Percentiles rank a stretch among this genome's conserved stretches.
Conservation (phyloP, 2,888 invertebrate genomes). For the Spatulosminthurus flaviceps region DNA sequence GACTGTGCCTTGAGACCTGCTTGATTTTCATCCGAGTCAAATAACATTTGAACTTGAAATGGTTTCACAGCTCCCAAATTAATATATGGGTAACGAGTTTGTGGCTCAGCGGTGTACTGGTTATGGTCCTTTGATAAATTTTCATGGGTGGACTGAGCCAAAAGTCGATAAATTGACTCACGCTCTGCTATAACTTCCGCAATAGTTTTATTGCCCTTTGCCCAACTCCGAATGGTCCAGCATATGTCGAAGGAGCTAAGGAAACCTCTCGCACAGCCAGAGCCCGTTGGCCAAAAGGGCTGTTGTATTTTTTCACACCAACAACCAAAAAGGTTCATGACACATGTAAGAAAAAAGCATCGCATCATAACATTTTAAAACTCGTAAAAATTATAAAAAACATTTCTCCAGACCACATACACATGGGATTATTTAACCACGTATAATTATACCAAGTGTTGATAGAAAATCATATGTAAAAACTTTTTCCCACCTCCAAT, state of each 20-base stretch:
- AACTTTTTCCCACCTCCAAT: conserved; percentile 67
- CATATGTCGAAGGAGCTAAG: conserved; percentile 70
- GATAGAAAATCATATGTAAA: not conserved
- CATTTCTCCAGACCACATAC: no score
- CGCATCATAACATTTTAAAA: no score
- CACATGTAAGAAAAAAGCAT: no score
- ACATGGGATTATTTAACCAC: no score
- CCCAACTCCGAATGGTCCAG: conserved; percentile 70
- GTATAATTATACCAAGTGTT: not conserved
- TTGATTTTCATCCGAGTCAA: conserved; percentile 66
- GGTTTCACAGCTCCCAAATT: conserved; percentile 62
- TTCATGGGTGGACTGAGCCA: conserved; percentile 71
- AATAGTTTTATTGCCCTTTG: conserved; percentile 66
- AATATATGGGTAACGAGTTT: conserved; percentile 65
- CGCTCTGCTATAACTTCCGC: conserved; percentile 69
- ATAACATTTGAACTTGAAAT: conserved; percentile 65
- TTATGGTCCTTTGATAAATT: conserved; percentile 68
- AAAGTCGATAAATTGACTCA: conserved; percentile 69
- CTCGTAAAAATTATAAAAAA: no score
- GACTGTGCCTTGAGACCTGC: conserved; percentile 20
- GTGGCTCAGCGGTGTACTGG: conserved; percentile 65
- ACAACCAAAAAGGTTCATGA: not conserved
- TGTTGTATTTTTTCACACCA: conserved; percentile 25
- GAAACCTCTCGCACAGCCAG: conserved; percentile 71
- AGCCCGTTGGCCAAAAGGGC: conserved; percentile 71